Base-by-base conservation (phyloP, 2,113 vertebrate genomes). In the Labeo rohita region DNA sequence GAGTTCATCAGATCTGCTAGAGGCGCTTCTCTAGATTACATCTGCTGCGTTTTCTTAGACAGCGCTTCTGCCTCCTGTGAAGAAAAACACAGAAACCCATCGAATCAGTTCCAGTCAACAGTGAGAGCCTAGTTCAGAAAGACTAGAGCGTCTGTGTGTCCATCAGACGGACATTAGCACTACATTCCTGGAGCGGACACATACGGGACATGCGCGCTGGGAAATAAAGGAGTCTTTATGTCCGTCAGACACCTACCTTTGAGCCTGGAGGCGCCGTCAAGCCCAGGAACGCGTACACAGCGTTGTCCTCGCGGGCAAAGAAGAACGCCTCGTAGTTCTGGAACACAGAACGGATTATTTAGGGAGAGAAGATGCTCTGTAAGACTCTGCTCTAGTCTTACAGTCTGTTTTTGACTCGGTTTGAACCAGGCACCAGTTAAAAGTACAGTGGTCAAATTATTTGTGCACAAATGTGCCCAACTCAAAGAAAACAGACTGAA, bases 251-350 rank as follows among this genome's bases (percentile, higher is more conserved):
- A 72, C 59, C 72, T 90, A 98, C 98, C 97, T 99, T 99, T 61
- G 98, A 99, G 72, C 98, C 98, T 36, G 98, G 97, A 4, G 98
- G 98, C 8, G 98, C 96, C 56, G 95, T 97, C 95, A 99, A 91
- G 87, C 98, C 97, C 90, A 99, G 91, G 90, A 99, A 99, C 0
- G 97, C 97, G 70, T 99, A 99, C 6, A 99, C 96, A 0, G 96
- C 96, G 0, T 99, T 98, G 90, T 99, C 98, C 94, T 99, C 98
- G 90, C 97, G 95, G 4, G 98, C 98, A 90, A 98, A 96, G 2
- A 99, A 99, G 93, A 99, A 99, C 80, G 95, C 97, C 84, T 99
- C 94, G 0, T 98, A 99, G 93, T 99, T 96, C 98, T 99, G 87
- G 52, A 85, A 56, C 47, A 78, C 39, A 83, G 9, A 54, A 80